Evolutionary conservation across 1,140 invertebrate species (phyloP).

Genomic region (Chironomus striatipennis): DNA sequence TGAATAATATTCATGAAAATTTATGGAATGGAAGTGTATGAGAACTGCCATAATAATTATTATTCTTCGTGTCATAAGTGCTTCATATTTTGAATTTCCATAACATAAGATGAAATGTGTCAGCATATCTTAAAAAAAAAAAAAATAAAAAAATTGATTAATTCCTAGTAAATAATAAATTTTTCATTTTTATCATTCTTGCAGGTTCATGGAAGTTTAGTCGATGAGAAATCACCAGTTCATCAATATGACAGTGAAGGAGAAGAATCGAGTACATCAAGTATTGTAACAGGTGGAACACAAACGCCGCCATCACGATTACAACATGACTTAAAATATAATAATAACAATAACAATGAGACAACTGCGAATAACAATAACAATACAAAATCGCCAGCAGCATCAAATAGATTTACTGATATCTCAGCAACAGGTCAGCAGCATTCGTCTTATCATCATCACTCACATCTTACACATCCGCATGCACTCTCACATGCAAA

Average conservation of each 20-base stretch:
- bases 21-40: neutral
- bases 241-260: constrained; percentile 49
- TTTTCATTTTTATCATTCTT: constrained; percentile 24
- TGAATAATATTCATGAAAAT: neutral
- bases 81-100: neutral
- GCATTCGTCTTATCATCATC: constrained; percentile 30
- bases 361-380: constrained; percentile 29
- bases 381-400: constrained; percentile 20
- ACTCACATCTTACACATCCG: constrained; percentile 36
- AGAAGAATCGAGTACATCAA: constrained; percentile 49
- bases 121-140: no score
- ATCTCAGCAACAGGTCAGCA: constrained; percentile 1
- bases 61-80: neutral
- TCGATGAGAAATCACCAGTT: constrained; percentile 42
- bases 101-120: neutral
- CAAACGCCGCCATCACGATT: constrained; percentile 40
- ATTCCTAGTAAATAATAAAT: no score
- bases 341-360: constrained; percentile 36
- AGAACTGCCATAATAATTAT: neutral
- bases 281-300: constrained; percentile 38
- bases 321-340: constrained; percentile 37
- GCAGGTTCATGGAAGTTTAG: constrained; percentile 42
- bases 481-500: constrained; percentile 1
- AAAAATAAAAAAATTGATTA: no score
- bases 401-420: neutral